phyloP scores from a whole-genome alignment of 2,113 vertebrate species.

The Eidolon helvum region DNA sequence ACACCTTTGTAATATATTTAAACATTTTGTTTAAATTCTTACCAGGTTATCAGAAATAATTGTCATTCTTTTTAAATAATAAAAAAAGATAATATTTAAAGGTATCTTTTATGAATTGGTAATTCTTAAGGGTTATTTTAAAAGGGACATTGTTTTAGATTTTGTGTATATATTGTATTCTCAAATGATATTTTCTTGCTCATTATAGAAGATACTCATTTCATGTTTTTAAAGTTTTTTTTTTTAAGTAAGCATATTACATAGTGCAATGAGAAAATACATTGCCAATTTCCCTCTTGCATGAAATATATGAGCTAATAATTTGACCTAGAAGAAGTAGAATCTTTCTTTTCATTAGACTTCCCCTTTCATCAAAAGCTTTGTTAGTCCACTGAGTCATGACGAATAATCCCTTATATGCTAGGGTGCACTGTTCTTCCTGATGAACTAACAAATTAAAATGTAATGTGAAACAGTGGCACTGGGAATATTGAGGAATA shows the following conservation, averaged over 20 bases:
- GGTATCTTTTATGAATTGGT: not conserved
- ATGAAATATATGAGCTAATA: conserved; percentile 54
- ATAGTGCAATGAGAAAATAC: conserved; percentile 15
- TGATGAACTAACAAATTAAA: conserved; percentile 88
- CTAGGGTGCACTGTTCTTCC: conserved; percentile 72
- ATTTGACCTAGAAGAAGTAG: conserved; percentile 56
- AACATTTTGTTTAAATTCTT: not conserved
- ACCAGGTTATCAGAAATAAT: not conserved
- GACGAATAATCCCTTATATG: conserved; percentile 70
- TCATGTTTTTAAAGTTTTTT: not conserved
- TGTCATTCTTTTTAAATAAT: not conserved
- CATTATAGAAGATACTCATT: not conserved
- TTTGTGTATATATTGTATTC: not conserved
- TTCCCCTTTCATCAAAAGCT: conserved; percentile 66
- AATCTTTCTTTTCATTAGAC: conserved; percentile 69
- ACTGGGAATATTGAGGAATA: conserved; percentile 75
- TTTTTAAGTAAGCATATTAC: not conserved
- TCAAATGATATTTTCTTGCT: not conserved
- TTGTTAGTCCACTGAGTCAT: conserved; percentile 74
- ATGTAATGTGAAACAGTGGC: conserved; percentile 78
- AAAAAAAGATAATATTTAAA: not conserved
- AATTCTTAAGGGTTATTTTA: not conserved
- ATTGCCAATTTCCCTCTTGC: not conserved
- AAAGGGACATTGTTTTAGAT: not conserved
- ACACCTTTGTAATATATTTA: not conserved